Evolutionary conservation across 2,113 vertebrate species (phyloP).

Genomic region (Dascyllus trimaculatus): DNA sequence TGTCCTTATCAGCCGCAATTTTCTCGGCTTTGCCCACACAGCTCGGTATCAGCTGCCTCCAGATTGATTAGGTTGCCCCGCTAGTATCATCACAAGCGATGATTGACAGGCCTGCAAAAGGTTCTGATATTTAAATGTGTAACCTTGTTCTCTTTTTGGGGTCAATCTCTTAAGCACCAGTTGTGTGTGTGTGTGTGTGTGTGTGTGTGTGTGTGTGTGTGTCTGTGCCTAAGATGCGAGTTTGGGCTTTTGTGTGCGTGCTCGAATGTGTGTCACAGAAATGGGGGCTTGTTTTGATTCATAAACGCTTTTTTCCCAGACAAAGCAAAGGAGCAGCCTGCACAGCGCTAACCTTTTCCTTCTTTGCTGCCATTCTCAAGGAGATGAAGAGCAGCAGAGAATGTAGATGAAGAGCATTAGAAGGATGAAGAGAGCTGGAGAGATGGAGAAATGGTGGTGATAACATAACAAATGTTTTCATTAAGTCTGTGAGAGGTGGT

Average conservation of each 20-base stretch:
- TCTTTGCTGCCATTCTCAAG: constrained; percentile 1
- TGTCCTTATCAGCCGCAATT: constrained; percentile 75
- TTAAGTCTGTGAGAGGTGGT: neutral
- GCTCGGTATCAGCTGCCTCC: constrained; percentile 67
- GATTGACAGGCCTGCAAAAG: constrained; percentile 78
- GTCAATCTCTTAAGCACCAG: constrained; percentile 63
- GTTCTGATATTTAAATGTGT: constrained; percentile 78
- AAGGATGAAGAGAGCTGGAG: constrained; percentile 7
- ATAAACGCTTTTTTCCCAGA: constrained; percentile 54
- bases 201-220: constrained; percentile 21
- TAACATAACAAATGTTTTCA: constrained; percentile 29
- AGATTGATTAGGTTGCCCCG: constrained; percentile 55
- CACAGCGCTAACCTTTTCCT: constrained; percentile 5
- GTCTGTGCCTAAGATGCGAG: constrained; percentile 5
- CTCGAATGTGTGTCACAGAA: constrained; percentile 44
- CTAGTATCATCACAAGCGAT: constrained; percentile 43
- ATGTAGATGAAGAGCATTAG: constrained; percentile 18
- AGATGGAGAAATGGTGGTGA: constrained; percentile 7
- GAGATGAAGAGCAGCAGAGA: constrained; percentile 29
- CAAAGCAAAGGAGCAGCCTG: constrained; percentile 40
- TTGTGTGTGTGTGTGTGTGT: constrained; percentile 34
- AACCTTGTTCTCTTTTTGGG: constrained; percentile 65
- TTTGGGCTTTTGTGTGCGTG: constrained; percentile 27
- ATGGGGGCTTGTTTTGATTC: constrained; percentile 51
- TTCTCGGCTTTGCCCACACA: constrained; percentile 55